These are phyloP conservation scores for Microcebus tavaratra DNA, from an alignment of 2,113 vertebrate species.

Conservation along the genomic window DNA sequence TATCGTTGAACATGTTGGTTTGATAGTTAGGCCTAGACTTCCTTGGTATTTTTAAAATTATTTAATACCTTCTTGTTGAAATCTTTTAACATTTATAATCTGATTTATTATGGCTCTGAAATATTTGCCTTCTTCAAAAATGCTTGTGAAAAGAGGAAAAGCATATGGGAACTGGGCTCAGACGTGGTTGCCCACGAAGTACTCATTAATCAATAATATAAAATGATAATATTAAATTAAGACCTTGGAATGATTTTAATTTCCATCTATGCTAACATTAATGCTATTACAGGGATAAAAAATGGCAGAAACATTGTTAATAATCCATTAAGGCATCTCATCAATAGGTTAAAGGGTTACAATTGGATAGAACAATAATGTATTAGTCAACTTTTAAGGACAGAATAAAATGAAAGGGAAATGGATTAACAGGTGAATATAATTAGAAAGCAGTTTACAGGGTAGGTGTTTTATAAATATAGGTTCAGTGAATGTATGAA, in stretches of 20 bases:
- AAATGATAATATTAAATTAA: not conserved
- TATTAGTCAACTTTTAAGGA: not conserved
- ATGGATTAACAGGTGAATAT: not conserved
- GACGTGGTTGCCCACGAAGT: not conserved
- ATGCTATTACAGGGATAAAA: not conserved
- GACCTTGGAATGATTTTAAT: not conserved
- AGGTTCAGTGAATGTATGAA: not conserved
- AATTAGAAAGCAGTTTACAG: not conserved
- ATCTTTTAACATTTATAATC: not conserved
- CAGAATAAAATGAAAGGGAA: not conserved
- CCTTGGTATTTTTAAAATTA: not conserved
- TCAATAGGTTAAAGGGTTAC: slow-evolving; percentile 31
- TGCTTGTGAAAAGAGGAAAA: not conserved
- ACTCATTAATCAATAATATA: not conserved
- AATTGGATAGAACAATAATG: not conserved
- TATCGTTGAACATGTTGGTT: not conserved
- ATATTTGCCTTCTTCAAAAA: not conserved
- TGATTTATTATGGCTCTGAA: not conserved
- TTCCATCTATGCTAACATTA: not conserved
- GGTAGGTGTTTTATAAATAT: not conserved
- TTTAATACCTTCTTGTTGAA: not conserved
- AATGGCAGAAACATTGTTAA: not conserved
- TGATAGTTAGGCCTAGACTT: not conserved
- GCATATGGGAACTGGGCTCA: not conserved
- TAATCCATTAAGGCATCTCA: not conserved